These are phyloP conservation scores for Trypoxylon attenuatum DNA, from an alignment of 2,888 invertebrate species.

Conservation along the genomic window DNA sequence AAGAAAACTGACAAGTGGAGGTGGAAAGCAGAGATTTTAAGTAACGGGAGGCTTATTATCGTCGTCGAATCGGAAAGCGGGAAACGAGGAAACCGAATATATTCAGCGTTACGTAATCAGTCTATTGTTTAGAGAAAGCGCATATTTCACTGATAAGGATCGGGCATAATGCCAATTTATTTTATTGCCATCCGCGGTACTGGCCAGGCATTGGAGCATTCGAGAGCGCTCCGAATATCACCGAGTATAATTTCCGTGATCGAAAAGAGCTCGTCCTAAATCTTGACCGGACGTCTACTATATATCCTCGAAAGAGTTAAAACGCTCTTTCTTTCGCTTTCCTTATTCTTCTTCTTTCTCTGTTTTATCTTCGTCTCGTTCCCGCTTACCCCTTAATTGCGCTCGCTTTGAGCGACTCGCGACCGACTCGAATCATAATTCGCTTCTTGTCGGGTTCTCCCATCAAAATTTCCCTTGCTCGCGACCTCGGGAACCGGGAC, in stretches of 20 bases:
- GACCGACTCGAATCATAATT: neutral
- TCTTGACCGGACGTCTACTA: neutral
- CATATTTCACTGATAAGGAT: slow-evolving; percentile 45
- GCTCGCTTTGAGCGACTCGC: neutral
- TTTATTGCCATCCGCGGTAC: slow-evolving; percentile 36
- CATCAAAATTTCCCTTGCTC: slow-evolving; percentile 20
- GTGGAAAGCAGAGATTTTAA: slow-evolving; percentile 37
- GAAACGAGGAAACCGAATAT: slow-evolving; percentile 39
- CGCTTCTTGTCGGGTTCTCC: slow-evolving; percentile 12
- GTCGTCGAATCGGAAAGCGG: slow-evolving; percentile 40
- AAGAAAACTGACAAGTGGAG: neutral
- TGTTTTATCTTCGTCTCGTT: neutral
- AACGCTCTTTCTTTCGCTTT: neutral
- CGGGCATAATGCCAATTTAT: slow-evolving; percentile 42
- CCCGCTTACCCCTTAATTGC: slow-evolving; percentile 2
- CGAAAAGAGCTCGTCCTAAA: neutral
- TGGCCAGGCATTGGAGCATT: slow-evolving; percentile 8
- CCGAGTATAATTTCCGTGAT: neutral
- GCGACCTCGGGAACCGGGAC: no score
- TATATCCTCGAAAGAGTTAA: neutral
- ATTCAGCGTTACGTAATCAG: slow-evolving; percentile 37
- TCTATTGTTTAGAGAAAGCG: slow-evolving; percentile 44
- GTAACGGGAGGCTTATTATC: slow-evolving; percentile 42
- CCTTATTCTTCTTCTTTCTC: no score
- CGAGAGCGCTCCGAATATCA: slow-evolving; percentile 1